Evolutionary conservation across 2,113 vertebrate species (phyloP).

Genomic region (Ranitomeya variabilis): DNA sequence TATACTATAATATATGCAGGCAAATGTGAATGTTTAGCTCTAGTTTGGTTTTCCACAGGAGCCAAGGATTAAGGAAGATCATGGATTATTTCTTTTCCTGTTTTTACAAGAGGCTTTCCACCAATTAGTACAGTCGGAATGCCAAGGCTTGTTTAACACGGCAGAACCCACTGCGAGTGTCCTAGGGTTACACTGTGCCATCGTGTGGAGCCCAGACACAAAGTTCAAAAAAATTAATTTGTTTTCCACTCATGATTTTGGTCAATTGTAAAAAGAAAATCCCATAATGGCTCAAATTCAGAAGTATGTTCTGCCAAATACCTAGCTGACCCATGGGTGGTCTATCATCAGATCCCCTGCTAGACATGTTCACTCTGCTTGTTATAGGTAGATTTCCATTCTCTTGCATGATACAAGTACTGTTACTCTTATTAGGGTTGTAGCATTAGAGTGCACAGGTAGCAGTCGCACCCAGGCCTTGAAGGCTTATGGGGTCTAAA

Average conservation of each 20-base stretch:
- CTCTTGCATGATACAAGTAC: no score
- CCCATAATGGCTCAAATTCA: not conserved
- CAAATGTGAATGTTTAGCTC: not conserved
- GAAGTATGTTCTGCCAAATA: not conserved
- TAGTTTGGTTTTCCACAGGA: not conserved
- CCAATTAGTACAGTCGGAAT: not conserved
- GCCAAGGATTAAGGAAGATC: not conserved
- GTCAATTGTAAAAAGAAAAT: not conserved
- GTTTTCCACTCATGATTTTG: not conserved
- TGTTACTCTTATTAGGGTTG: no score
- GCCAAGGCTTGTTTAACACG: not conserved
- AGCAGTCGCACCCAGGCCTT: no score
- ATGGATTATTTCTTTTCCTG: conserved; percentile 4
- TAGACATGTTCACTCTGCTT: no score
- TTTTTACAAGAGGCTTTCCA: not conserved
- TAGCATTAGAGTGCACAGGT: no score
- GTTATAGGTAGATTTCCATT: no score
- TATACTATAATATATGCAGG: not conserved
- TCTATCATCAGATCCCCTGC: no score
- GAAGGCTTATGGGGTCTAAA: no score
- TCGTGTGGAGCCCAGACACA: not conserved
- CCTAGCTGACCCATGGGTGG: no score
- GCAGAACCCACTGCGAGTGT: not conserved
- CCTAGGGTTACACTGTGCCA: not conserved
- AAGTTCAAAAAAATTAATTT: not conserved